These are phyloP conservation scores for Mactra quadrangularis DNA, from an alignment of 1,140 invertebrate species.

Conservation along the genomic window DNA sequence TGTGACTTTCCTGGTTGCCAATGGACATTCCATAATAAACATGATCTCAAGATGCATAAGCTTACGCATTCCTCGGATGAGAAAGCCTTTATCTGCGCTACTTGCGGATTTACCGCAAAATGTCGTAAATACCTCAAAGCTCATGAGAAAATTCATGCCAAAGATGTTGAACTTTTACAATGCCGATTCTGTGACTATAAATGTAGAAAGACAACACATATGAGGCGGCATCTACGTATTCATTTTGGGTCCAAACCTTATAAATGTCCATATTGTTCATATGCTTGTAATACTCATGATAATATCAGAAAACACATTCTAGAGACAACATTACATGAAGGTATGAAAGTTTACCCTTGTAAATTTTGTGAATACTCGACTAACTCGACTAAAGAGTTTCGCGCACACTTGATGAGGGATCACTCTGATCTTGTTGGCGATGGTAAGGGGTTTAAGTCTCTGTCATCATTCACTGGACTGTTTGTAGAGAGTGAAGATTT, in stretches of 20 bases:
- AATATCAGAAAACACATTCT: constrained; percentile 94
- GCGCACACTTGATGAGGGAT: constrained; percentile 86
- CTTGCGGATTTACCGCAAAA: constrained; percentile 88
- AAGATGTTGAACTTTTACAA: constrained; percentile 87
- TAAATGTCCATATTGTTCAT: constrained; percentile 91
- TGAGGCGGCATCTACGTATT: constrained; percentile 88
- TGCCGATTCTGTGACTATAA: constrained; percentile 89
- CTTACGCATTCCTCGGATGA: constrained; percentile 80
- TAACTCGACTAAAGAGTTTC: constrained; percentile 88
- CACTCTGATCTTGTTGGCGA: constrained; percentile 84
- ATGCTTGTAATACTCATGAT: constrained; percentile 92
- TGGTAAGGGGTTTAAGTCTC: constrained; percentile 63
- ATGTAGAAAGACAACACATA: constrained; percentile 75
- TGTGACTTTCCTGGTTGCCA: constrained; percentile 85
- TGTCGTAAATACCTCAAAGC: constrained; percentile 91
- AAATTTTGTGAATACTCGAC: constrained; percentile 86
- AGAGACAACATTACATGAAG: constrained; percentile 89
- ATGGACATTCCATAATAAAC: constrained; percentile 83
- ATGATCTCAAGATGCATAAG: constrained; percentile 76
- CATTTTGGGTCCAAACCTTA: constrained; percentile 94
- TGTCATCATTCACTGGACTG: constrained; percentile 76
- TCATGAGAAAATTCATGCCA: constrained; percentile 84
- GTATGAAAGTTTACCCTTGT: constrained; percentile 91
- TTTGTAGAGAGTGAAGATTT: constrained; percentile 75
- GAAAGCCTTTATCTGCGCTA: constrained; percentile 86